phyloP scores from a whole-genome alignment of 2,113 vertebrate genomes.

The Tupaia tana region DNA sequence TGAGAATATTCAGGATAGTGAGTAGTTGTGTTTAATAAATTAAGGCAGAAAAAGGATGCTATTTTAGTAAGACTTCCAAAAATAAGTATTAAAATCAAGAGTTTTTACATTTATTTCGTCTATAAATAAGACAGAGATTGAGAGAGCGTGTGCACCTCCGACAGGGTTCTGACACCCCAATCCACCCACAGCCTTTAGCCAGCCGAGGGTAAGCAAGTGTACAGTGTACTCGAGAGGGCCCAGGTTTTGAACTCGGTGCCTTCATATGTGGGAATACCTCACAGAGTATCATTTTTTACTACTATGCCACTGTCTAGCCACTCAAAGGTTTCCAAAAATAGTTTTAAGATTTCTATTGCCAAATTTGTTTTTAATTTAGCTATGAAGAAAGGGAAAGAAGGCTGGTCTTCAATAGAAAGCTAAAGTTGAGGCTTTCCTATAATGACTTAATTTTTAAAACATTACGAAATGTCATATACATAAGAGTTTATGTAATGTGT shows the following conservation, averaged over 20 bases:
- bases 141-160: too few species aligned
- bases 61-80: conserved; percentile 23
- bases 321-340: neutral
- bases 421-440: neutral
- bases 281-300: too few species aligned
- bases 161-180: too few species aligned
- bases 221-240: too few species aligned
- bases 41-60: neutral
- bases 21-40: neutral
- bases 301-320: too few species aligned
- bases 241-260: too few species aligned
- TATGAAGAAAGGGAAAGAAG: neutral
- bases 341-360: neutral
- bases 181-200: too few species aligned
- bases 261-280: too few species aligned
- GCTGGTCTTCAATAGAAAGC: neutral
- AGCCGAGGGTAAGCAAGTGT: too few species aligned
- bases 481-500: neutral
- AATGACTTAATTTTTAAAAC: conserved; percentile 12
- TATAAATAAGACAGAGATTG: too few species aligned
- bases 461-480: neutral
- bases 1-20: neutral
- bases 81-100: neutral
- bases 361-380: conserved; percentile 30
- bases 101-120: neutral